These are phyloP conservation scores for Eilema sororculum DNA, from an alignment of 2,888 invertebrate species.

Conservation along the genomic window DNA sequence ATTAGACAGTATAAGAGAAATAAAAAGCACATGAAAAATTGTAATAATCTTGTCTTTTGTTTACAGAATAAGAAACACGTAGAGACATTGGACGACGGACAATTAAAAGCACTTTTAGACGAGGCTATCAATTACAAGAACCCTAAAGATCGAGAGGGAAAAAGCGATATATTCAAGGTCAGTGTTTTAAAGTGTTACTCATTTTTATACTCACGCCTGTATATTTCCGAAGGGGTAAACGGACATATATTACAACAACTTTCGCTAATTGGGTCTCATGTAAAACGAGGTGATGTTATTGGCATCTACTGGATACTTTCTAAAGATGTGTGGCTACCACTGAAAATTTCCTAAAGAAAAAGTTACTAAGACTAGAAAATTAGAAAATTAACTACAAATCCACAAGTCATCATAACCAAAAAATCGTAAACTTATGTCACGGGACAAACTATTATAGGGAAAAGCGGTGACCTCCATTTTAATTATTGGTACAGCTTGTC, in stretches of 20 bases:
- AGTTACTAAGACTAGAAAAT: too few species aligned
- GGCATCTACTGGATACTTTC: too few species aligned
- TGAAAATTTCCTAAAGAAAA: too few species aligned
- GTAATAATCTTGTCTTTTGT: constrained; percentile 31
- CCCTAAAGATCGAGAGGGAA: constrained; percentile 94
- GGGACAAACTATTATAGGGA: too few species aligned
- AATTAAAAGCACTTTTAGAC: constrained; percentile 92
- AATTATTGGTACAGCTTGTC: background rate
- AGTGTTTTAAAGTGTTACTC: constrained; percentile 20
- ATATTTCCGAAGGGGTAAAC: too few species aligned
- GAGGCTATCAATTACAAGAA: constrained; percentile 95
- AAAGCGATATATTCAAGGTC: constrained; percentile 94
- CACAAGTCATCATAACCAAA: too few species aligned
- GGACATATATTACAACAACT: too few species aligned
- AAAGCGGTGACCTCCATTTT: background rate
- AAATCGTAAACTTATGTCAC: too few species aligned
- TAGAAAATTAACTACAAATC: too few species aligned
- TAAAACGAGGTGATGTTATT: too few species aligned
- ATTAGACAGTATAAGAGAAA: background rate
- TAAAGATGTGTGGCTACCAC: too few species aligned
- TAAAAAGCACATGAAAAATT: background rate
- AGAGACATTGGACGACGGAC: constrained; percentile 91
- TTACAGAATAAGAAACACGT: constrained; percentile 83
- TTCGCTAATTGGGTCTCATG: too few species aligned
- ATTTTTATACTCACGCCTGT: background rate